Evolutionary conservation across 2,888 invertebrate genomes (phyloP).

Genomic region (Cephus sareptanus): DNA sequence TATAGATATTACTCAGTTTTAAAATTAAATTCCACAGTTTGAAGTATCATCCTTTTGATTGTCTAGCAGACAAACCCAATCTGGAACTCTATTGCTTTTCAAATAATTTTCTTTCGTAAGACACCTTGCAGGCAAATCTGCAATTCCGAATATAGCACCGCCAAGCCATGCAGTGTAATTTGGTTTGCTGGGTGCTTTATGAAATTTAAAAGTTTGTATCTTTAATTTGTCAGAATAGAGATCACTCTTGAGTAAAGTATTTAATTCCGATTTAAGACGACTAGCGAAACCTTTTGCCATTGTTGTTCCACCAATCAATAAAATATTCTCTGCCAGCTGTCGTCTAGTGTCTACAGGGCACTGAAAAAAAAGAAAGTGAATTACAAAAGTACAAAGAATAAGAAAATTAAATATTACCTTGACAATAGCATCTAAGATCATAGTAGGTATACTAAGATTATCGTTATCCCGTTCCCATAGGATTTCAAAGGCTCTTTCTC

Average conservation of each 20-base stretch:
- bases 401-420: constrained; percentile 67
- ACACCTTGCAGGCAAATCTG: constrained; percentile 77
- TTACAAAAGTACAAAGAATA: not conserved
- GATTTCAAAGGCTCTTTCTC: constrained; percentile 87
- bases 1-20: not conserved
- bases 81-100: constrained; percentile 77
- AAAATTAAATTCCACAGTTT: constrained; percentile 1
- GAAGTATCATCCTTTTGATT: constrained; percentile 56
- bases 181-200: constrained; percentile 80
- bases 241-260: constrained; percentile 72
- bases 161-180: constrained; percentile 92
- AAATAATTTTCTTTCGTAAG: constrained; percentile 81
- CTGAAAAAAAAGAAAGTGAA: constrained; percentile 61
- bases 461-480: constrained; percentile 89
- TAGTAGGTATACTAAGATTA: constrained; percentile 82
- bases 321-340: constrained; percentile 82
- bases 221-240: constrained; percentile 74
- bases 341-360: constrained; percentile 86
- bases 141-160: constrained; percentile 81
- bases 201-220: constrained; percentile 80
- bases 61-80: constrained; percentile 81
- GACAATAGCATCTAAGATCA: constrained; percentile 85
- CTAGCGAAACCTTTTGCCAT: constrained; percentile 86
- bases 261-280: constrained; percentile 82
- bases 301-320: constrained; percentile 88